Percentiles rank a stretch among this genome's conserved stretches.
Conservation (phyloP, 2,797 vertebrate genomes). For the Schizothorax lantsangensis region DNA sequence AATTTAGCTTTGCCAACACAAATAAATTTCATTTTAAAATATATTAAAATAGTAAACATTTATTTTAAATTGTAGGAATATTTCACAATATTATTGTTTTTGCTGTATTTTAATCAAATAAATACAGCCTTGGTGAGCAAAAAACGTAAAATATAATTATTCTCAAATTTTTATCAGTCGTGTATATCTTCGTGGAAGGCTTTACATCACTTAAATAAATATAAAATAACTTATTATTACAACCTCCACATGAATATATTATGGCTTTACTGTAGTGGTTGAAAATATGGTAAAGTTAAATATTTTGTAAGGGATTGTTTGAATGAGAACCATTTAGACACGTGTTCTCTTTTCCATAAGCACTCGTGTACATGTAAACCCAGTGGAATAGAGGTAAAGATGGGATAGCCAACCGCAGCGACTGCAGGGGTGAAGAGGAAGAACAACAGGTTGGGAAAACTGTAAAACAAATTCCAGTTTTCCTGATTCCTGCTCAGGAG, state of each 20-base stretch:
- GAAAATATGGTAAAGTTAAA: not conserved
- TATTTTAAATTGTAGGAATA: not conserved
- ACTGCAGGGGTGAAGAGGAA: not conserved
- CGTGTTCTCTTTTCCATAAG: not conserved
- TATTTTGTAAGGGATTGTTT: not conserved
- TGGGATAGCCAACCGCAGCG: not conserved
- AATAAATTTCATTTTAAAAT: too few relatives aligned
- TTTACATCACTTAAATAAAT: not conserved
- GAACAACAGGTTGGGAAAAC: conserved; percentile 10
- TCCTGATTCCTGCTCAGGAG: conserved; percentile 33
- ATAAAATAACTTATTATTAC: not conserved
- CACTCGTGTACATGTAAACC: not conserved
- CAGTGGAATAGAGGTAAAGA: not conserved
- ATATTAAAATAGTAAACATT: not conserved
- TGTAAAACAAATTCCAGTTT: conserved; percentile 50
- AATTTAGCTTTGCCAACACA: too few relatives aligned
- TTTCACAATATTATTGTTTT: not conserved
- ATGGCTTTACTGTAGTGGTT: not conserved
- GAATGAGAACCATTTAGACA: not conserved
- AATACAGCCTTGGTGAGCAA: not conserved
- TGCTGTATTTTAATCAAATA: not conserved
- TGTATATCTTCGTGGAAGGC: not conserved
- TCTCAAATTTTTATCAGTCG: not conserved
- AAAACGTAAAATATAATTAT: not conserved
- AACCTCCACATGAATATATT: not conserved